Evolutionary conservation across 2,113 vertebrate genomes (phyloP).

Genomic region (Hucho hucho): DNA sequence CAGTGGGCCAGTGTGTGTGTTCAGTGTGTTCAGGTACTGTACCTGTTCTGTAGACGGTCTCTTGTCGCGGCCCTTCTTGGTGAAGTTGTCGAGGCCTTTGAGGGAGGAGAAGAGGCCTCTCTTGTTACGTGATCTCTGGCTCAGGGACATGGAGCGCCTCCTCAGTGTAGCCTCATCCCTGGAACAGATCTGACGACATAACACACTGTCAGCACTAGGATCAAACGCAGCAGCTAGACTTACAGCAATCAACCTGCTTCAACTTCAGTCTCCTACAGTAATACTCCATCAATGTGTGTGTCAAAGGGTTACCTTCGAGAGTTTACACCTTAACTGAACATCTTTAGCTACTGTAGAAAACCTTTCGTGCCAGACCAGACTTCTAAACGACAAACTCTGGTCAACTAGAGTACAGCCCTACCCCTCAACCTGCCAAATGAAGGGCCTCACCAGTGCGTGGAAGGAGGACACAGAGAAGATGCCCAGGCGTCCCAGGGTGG

Average conservation of each 20-base stretch:
- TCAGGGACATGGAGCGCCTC: slow-evolving; percentile 86
- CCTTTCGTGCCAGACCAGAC: no score
- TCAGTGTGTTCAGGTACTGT: slow-evolving; percentile 19
- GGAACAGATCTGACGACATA: slow-evolving; percentile 86
- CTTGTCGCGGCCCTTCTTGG: slow-evolving; percentile 86
- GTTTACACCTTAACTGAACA: not conserved
- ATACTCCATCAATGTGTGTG: no score
- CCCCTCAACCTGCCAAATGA: not conserved
- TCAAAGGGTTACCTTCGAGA: not conserved
- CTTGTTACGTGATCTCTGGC: slow-evolving; percentile 76
- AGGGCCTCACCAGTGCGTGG: slow-evolving; percentile 88
- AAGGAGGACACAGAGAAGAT: slow-evolving; percentile 96
- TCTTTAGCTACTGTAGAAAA: not conserved
- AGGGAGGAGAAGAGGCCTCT: slow-evolving; percentile 91
- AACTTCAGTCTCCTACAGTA: no score
- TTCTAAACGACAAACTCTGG: no score
- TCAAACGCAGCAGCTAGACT: not conserved
- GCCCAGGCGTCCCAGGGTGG: slow-evolving; percentile 87
- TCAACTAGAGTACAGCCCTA: not conserved
- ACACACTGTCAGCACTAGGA: slow-evolving; percentile 28
- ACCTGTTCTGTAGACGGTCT: slow-evolving; percentile 88
- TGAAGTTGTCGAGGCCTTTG: slow-evolving; percentile 92
- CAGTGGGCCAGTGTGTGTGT: slow-evolving; percentile 16
- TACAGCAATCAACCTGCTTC: not conserved
- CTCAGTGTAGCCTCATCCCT: slow-evolving; percentile 88